Evolutionary conservation across 2,113 vertebrate genomes (phyloP), one percentile per base, ranked within the genome.

Genomic region (Gymnorhina tibicen): DNA sequence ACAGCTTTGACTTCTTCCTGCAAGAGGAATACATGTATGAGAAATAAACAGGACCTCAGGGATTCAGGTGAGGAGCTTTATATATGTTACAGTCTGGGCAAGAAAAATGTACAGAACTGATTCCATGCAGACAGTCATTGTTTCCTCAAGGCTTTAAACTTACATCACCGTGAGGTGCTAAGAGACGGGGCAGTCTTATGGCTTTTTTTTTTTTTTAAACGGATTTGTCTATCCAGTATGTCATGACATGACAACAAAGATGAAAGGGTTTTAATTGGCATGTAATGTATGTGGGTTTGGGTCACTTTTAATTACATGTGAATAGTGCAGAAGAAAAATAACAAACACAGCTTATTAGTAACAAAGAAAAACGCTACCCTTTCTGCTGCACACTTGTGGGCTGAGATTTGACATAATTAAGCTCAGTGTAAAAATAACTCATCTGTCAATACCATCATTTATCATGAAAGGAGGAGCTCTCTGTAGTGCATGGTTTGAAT

Each of bases 171-270:
- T 21, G 30, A 74, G 35, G 11, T 70, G 47, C 35, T 41, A 88
- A 85, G 59, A 91, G 46, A 63, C 0, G 0, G 33, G 23, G 17
- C 0, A 0, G 22, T 50, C 52, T 39, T 69, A n/a, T 0, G 7
- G 28, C 4, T 21, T 32, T 8, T 14, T 26, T 58, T 23, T n/a
- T 41, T 26, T n/a, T 49, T 17, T 52, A 16, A 5, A 11, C 13
- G 23, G 21, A 41, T 70, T 62, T 86, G 5, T 72, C 21, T 77
- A 85, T 9, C 33, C 16, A 32, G 5, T 55, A 17, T 74, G 30
- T 60, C 47, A 72, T 78, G 69, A n/a, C 32, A 42, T 3, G 5
- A 59, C 42, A 90, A 49, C 19, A 85, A 66, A 94, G 86, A 60
- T 24, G 9, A 63, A 84, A 35, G 2, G 1, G 27, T 49, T 93